Conservation (phyloP, 2,888 invertebrate genomes). For the Tinea semifulvella region DNA sequence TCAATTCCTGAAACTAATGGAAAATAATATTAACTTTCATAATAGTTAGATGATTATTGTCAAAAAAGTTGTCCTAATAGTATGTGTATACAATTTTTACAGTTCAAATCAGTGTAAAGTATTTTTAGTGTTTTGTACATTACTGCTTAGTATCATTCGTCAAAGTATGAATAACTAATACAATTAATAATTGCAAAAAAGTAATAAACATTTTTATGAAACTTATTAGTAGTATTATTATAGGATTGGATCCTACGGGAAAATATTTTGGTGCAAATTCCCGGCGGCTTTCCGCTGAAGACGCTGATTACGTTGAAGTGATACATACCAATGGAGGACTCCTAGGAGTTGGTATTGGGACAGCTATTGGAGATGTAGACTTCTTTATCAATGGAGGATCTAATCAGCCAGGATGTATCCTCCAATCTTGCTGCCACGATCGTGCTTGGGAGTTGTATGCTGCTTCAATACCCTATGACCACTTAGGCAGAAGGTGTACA, state of each 20-base stretch:
- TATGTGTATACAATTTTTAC: no score
- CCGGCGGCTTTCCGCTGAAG: conserved; percentile 7
- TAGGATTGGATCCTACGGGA: conserved; percentile 28
- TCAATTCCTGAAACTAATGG: no score
- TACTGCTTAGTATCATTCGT: no score
- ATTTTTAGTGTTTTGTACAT: no score
- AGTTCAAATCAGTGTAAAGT: no score
- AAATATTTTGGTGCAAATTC: conserved; percentile 30
- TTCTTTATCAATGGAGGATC: conserved; percentile 27
- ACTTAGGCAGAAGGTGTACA: conserved; percentile 15
- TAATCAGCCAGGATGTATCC: conserved; percentile 15
- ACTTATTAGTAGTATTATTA: background rate
- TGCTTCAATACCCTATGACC: conserved; percentile 14
- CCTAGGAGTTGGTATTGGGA: conserved; percentile 18
- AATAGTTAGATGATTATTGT: no score
- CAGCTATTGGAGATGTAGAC: conserved; percentile 15
- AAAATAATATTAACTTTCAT: no score
- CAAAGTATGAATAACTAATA: no score
- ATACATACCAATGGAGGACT: conserved; percentile 19
- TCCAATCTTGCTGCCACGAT: conserved; percentile 11
- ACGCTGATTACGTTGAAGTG: conserved; percentile 26
- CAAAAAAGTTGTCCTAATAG: no score
- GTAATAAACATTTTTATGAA: no score
- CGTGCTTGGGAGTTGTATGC: conserved; percentile 16
- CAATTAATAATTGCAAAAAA: no score